These are phyloP conservation scores for Sebastes baramenuke DNA, from an alignment of 2,797 vertebrate genomes.

Conservation along the genomic window DNA sequence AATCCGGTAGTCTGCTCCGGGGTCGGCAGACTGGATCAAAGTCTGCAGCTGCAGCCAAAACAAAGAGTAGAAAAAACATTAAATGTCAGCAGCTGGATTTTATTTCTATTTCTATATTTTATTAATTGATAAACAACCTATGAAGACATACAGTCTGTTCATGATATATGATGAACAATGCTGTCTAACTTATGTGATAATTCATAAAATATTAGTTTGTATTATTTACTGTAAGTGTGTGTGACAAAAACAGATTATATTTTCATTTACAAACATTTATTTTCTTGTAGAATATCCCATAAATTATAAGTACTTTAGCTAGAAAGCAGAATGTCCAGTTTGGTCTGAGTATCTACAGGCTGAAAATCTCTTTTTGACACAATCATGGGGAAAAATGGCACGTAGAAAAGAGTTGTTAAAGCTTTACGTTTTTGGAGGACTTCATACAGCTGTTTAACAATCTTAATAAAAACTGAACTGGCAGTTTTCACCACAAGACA, in stretches of 20 bases:
- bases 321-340: not conserved
- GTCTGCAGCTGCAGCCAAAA: slow-evolving; percentile 87
- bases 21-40: slow-evolving; percentile 93
- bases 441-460: not conserved
- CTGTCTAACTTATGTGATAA: not conserved
- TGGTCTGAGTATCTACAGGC: not conserved
- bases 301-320: no score
- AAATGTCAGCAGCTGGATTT: not conserved
- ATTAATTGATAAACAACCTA: not conserved
- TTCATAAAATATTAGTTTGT: not conserved
- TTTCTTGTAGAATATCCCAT: not conserved
- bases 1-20: slow-evolving; percentile 93
- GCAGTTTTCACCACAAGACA: not conserved
- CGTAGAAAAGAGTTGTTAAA: not conserved
- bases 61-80: not conserved
- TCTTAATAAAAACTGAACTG: not conserved
- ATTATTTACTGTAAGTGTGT: not conserved
- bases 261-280: not conserved
- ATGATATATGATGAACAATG: not conserved
- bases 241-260: not conserved
- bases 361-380: not conserved
- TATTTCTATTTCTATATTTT: not conserved
- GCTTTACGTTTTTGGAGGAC: not conserved
- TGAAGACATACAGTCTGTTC: not conserved
- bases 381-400: not conserved